A percentile compares a stretch with the other conserved stretches of the same genome.
Conservation (phyloP, 92 coral and sea anemone genomes). For the Paramuricea clavata region DNA sequence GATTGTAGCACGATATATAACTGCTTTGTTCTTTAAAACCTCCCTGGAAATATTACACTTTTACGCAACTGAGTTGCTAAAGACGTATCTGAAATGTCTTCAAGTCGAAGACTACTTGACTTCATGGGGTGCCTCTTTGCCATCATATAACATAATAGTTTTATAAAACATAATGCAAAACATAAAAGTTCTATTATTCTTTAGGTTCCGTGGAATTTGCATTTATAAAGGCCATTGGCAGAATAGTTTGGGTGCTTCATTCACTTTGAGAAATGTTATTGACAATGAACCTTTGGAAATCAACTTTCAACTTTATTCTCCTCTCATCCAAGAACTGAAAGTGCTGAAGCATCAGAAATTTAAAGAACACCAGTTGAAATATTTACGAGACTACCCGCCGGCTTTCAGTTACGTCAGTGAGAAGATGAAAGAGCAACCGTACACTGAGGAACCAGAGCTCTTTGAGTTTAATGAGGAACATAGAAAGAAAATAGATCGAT, state of each 20-base stretch:
- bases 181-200: background rate
- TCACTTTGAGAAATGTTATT: constrained; percentile 92
- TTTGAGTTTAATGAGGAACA: constrained; percentile 88
- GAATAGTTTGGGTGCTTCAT: constrained; percentile 92
- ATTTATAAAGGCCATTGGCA: constrained; percentile 97
- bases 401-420: constrained; percentile 88
- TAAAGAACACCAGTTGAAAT: constrained; percentile 79
- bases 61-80: no score
- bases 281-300: constrained; percentile 97
- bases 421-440: constrained; percentile 88
- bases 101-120: no score
- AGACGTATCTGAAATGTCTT: no score
- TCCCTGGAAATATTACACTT: no score
- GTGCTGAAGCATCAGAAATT: constrained; percentile 89
- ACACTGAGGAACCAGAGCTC: constrained; percentile 78
- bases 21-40: no score
- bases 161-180: background rate
- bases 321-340: constrained; percentile 89
- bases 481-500: constrained; percentile 78
- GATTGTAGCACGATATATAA: no score
- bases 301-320: constrained; percentile 94
- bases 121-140: no score
- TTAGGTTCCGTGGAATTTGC: constrained; percentile 94
- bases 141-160: no score
- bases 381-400: constrained; percentile 96